Evolutionary conservation across 2,113 vertebrate species (phyloP).

Genomic region (Semicossyphus pulcher): DNA sequence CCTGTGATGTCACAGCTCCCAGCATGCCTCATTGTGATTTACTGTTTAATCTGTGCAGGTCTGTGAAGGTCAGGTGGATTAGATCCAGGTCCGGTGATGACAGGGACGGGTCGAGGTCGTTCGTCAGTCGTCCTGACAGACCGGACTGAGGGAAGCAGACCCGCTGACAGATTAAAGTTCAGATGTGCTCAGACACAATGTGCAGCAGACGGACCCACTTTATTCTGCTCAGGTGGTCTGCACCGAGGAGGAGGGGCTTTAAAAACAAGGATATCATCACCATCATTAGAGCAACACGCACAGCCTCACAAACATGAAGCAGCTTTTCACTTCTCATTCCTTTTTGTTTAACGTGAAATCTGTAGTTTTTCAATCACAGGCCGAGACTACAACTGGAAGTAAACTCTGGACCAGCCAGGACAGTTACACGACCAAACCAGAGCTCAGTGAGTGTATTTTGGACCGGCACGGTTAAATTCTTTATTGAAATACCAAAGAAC

Average conservation of each 20-base stretch:
- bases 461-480: too few species aligned
- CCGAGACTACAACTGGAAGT: too few species aligned
- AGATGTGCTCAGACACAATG: background rate
- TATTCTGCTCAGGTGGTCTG: constrained; percentile 23
- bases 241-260: too few species aligned
- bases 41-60: constrained; percentile 52
- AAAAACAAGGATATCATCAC: background rate
- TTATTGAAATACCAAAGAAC: too few species aligned
- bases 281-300: too few species aligned
- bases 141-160: background rate
- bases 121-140: constrained; percentile 32
- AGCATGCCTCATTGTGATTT: constrained; percentile 47
- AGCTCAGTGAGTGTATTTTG: too few species aligned
- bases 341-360: too few species aligned
- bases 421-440: too few species aligned
- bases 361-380: too few species aligned
- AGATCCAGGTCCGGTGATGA: constrained; percentile 31
- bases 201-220: background rate
- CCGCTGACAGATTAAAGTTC: constrained; percentile 36
- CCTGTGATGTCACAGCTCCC: constrained; percentile 28
- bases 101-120: constrained; percentile 39
- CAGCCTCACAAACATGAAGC: too few species aligned
- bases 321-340: too few species aligned
- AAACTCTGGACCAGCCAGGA: too few species aligned
- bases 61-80: constrained; percentile 45